Base-by-base conservation (phyloP, 2,888 invertebrate genomes). In the Leptinotarsa juncta region DNA sequence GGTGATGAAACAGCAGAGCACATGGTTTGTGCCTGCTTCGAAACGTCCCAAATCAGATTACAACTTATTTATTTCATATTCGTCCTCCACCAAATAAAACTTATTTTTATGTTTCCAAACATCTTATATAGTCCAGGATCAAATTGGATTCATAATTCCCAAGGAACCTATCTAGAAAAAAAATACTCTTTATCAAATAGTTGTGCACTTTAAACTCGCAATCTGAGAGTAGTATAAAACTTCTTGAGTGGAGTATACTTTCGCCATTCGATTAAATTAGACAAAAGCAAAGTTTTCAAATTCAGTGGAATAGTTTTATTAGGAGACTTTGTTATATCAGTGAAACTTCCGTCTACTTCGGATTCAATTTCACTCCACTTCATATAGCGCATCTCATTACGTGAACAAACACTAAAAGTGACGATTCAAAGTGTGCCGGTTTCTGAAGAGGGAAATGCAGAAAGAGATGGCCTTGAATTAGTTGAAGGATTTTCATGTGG, bases 321-420 rank as follows among this genome's bases (percentile, higher is more conserved):
- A 77, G 71, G 70, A 70, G 78, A 78, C 78, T 75, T 76, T 77
- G 77, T 76, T 77, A 76, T 73, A 77, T 76, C 74, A 73, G 76
- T 71, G 73, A 75, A 78, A 78, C 76, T 77, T 78, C 76, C 75
- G 75, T 77, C 78, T 72, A 78, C 78, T 78, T 78, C 70, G 72
- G 68, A 70, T 77, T 78, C 77, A 78, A 78, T 78, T 78, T 77
- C 72, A 72, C 74, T 76, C 72, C 77, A 78, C 75, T 78, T 76
- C 75, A 69, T 75, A 71, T 71, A 65, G 67, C 70, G 71, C 60
- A 62, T 76, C 75, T 76, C 74, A 76, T 76, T 76, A 70, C 76
- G 67, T 66, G 65, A 70, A 74, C 76, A 67, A 67, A 71, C 65
- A 72, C 20, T 72, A 70, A 71, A 72, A 76, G 72, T 75, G 77